Conservation (phyloP, 2,797 vertebrate genomes). For the Hafferia zeledoni region DNA sequence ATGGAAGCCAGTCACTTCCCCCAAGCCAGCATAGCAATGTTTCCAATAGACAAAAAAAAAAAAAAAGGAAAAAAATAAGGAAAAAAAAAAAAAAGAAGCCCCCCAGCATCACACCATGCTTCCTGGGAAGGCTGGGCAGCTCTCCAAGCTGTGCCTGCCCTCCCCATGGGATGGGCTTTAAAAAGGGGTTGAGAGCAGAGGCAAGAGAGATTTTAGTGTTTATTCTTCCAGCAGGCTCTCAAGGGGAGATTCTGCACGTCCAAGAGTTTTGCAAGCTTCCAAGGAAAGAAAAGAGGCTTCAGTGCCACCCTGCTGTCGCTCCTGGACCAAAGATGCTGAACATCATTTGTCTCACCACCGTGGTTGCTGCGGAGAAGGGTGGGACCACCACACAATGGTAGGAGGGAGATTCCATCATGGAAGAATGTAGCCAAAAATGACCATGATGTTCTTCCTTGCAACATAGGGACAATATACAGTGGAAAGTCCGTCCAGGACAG, state of each 20-base stretch:
- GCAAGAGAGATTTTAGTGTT: not conserved
- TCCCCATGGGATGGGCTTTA: not conserved
- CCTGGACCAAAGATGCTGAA: not conserved
- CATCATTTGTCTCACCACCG: not conserved
- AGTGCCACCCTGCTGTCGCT: not conserved
- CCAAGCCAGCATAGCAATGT: not conserved
- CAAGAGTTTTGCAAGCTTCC: not conserved
- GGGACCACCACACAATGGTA: not conserved
- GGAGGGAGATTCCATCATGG: not conserved
- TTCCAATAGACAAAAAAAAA: not conserved
- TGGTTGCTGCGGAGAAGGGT: not conserved
- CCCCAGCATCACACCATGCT: not conserved
- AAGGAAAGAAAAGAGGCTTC: not conserved
- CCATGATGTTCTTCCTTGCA: not conserved
- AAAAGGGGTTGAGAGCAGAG: not conserved
- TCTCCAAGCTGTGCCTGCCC: not conserved
- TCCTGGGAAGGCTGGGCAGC: not conserved
- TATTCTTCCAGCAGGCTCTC: not conserved
- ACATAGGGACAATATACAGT: not conserved
- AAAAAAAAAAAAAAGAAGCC: not conserved
- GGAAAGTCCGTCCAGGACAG: not conserved
- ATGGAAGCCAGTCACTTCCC: constrained; percentile 23
- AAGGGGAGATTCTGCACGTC: rapidly evolving
- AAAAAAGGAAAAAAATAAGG: not conserved
- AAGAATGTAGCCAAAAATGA: not conserved